Base-by-base conservation (phyloP, 1,140 invertebrate species). In the Yoshiicerus persimilis region DNA sequence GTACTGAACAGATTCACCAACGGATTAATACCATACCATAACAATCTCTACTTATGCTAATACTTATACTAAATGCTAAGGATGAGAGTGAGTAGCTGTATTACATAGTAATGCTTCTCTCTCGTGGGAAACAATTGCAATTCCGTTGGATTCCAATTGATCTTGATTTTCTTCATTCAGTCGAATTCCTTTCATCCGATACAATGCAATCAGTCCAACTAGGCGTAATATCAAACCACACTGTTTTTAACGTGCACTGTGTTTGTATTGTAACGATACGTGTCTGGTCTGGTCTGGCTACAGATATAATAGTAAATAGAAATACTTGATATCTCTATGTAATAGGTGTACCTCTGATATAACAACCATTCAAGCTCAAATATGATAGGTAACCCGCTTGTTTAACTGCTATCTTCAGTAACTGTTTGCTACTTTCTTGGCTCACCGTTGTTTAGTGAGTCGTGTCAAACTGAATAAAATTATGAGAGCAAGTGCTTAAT, bases 131-230 rank as follows among this genome's bases (percentile, higher is more conserved):
- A 80, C 32, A 80, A 80, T 38, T 80, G 34, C 75, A 80, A 80
- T 80, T 80, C 75, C 75, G 75, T 80, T 80, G 75, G 75, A 80
- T 80, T 34, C 75, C 75, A 80, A 80, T 80, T 80, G 75, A 80
- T 80, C 75, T 80, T 80, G 75, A 80, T 80, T 80, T 32, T 36
- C 32, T 80, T 38, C 75, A 80, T 80, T 38, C 75, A 80, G 9
- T 70, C 75, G 32, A 4, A 80, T 36, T 80, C 75, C 75, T 80
- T 80, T 80, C 34, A 80, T 36, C 34, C 34, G 20, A 80, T 80
- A 80, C 75, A 80, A 80, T 32, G 27, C 75, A 80, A 80, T 36
- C 32, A 80, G 13, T 16, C 4, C 16, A 80, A n/a, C 62, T n/a
- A 80, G n/a, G n/a, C 13, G n/a, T n/a, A 80, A 38, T 3, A 80